A percentile compares a stretch with the other conserved stretches of the same genome.
Evolutionary conservation across 2,797 vertebrate species (phyloP).

Genomic region (Halcyon smyrnensis): DNA sequence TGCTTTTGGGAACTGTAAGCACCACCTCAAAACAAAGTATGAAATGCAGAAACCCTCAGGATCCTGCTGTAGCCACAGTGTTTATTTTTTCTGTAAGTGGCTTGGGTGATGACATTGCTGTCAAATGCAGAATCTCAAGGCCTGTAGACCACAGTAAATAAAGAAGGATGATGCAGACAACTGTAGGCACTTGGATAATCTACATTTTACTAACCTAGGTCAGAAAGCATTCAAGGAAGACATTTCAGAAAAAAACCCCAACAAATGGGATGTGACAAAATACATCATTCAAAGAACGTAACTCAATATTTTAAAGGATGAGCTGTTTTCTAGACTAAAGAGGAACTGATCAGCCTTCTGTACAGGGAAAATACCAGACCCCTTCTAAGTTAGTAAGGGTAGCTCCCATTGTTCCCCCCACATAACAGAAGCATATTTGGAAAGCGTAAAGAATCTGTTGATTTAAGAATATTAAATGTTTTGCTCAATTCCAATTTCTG

Average conservation of each 20-base stretch:
- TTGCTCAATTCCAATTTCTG: not conserved
- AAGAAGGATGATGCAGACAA: not conserved
- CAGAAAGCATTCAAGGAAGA: not conserved
- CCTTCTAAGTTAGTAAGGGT: not conserved
- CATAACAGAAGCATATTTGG: not conserved
- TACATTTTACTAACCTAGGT: not conserved
- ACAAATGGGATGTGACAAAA: not conserved
- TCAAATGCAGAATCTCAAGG: not conserved
- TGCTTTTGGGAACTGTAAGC: not conserved
- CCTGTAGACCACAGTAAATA: not conserved
- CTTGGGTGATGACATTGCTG: not conserved
- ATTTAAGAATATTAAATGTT: constrained; percentile 22
- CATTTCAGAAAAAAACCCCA: not conserved
- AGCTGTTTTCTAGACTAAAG: not conserved
- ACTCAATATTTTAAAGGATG: not conserved
- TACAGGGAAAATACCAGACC: not conserved
- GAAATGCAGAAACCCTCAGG: not conserved
- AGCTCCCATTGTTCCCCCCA: not conserved
- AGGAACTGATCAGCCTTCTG: not conserved
- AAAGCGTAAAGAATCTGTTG: not conserved
- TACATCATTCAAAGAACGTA: not conserved
- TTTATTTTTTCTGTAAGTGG: not conserved
- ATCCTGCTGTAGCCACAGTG: not conserved
- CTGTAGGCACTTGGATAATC: not conserved
- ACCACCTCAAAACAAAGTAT: not conserved